Evolutionary conservation across 2,113 vertebrate species (phyloP), one percentile per base, ranked within the genome.

Genomic region (Excalfactoria chinensis): DNA sequence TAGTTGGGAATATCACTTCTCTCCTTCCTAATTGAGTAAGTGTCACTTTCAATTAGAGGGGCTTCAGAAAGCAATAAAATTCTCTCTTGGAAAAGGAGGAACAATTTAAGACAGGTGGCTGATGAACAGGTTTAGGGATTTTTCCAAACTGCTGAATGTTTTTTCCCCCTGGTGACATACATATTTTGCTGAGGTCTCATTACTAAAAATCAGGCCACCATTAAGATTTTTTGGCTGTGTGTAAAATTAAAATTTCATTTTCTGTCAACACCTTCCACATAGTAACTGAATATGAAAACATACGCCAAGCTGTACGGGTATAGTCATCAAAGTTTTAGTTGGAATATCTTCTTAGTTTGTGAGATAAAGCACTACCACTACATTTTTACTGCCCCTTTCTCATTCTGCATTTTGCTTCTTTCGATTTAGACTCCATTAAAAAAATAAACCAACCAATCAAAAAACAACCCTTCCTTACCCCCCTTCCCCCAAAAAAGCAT

Each of bases 181-280:
- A 93, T 85, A 90, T 95, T 96, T 96, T 94, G 93, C 78, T 95
- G 67, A 94, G 94, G 95, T 96, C 95, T 96, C 95, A 94, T 94
- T 96, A 93, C 94, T 85, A 96, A 96, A 96, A 96, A 96, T 93
- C 84, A 92, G 96, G 93, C 87, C 89, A 85, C 89, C 88, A 95
- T 95, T 96, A 96, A 96, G 91, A 96, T 93, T 94, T 95, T 74
- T 95, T 96, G 95, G 96, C 95, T 95, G 81, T 90, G 93, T 92
- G 85, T 86, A 93, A 94, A 96, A 94, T 94, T 93, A 90, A 95
- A 96, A 95, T 94, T 96, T 96, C 94, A 94, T 95, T 96, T 94
- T 95, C 94, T 94, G 95, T 96, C 96, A 95, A 96, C 96, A 95
- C 96, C 93, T 96, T 96, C 89, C 78, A 89, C 92, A 89, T 76